Base-by-base conservation (phyloP, 2,113 vertebrate genomes). In the Urocitellus parryii region DNA sequence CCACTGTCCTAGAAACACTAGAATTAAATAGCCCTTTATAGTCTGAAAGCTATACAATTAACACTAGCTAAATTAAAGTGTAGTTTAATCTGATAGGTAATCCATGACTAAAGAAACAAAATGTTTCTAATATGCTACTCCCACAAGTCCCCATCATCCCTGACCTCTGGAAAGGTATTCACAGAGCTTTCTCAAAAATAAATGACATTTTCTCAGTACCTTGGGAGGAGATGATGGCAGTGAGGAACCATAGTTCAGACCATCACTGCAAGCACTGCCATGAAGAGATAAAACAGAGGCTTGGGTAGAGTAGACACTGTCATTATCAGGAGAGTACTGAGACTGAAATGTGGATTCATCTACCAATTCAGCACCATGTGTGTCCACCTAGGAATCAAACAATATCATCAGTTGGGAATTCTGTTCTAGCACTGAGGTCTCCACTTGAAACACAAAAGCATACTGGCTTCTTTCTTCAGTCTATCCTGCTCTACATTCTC, bases 351-450 rank as follows among this genome's bases (percentile, higher is more conserved):
- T 92, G 97, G 99, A 99, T 58, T 99, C 99, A 74, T 99, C 99
- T 58, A 72, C 97, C 89, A 99, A 90, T 95, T 99, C 99, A 93
- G 98, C 97, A 73, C 99, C 99, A 0, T 98, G 96, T 83, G 99
- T 98, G 96, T 99, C 99, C 96, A 99, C 99, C 99, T 99, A 98
- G 82, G 72, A 98, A 96, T 90, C 98, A 96, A 97, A 90, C 81
- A 98, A 51, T 94, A 98, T 45, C 76, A 88, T 96, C 97, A 96
- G 94, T 10, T 51, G 90, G 85, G 83, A 95, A 97, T 68, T 92
- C 48, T 92, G 78, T 88, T 84, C 78, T 29, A 56, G 8, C 67
- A 91, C 83, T 53, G 45, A 82, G 92, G 82, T 85, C 45, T 93
- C 45, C 89, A 34, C 76, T 63, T 61, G 37, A 73, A 2, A 27